Evolutionary conservation across 2,797 vertebrate genomes (phyloP).

Genomic region (Furcifer pardalis): DNA sequence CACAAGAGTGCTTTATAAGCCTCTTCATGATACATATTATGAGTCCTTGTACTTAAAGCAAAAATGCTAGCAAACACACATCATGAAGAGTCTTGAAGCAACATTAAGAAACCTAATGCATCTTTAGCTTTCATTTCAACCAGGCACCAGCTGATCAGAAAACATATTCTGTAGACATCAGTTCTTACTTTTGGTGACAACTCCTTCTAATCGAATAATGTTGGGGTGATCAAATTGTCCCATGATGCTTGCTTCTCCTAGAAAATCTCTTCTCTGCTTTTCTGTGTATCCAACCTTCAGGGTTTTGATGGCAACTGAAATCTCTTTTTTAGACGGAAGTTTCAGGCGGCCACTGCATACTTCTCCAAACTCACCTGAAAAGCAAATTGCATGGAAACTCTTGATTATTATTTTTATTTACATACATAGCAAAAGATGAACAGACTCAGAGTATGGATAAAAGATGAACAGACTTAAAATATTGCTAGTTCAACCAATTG

Average conservation of each 20-base stretch:
- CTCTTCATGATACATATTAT: neutral
- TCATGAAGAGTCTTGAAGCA: no score
- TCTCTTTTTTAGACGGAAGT: conserved; percentile 95
- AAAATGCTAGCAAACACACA: no score
- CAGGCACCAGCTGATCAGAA: neutral
- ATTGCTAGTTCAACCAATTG: neutral
- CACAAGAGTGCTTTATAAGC: neutral
- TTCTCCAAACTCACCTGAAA: conserved; percentile 94
- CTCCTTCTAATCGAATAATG: conserved; percentile 94
- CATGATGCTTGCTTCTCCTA: conserved; percentile 98
- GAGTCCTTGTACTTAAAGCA: no score
- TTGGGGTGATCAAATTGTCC: conserved; percentile 98
- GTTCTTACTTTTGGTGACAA: conserved; percentile 93
- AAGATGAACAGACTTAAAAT: neutral
- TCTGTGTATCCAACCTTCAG: conserved; percentile 96
- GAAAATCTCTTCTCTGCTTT: conserved; percentile 95
- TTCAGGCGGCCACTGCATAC: conserved; percentile 95
- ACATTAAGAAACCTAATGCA: no score
- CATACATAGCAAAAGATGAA: neutral
- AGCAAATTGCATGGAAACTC: conserved; percentile 5
- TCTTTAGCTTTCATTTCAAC: neutral
- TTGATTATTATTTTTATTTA: neutral
- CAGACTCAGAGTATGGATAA: neutral
- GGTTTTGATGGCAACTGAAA: conserved; percentile 97
- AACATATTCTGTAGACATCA: neutral